Base-by-base conservation (phyloP, 2,797 vertebrate species). In the Urosaurus nigricauda region DNA sequence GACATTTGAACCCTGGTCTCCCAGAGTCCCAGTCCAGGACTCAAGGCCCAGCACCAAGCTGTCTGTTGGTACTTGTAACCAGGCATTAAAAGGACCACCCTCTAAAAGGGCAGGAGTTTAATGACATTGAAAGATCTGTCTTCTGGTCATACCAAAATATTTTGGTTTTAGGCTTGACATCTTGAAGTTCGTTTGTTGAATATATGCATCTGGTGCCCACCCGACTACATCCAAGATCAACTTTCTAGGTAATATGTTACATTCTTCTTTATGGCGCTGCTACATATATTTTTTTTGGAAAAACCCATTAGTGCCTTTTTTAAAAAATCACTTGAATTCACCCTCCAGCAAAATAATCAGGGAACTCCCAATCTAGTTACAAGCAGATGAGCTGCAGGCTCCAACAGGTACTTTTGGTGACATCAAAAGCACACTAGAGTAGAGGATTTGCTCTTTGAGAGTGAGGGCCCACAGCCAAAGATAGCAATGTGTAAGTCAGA, bases 381-480 rank as follows among this genome's bases (percentile, higher is more conserved):
- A 14, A 75, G 37, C 78, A 81, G 65, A 75, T 2, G 32, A 37
- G 12, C 2, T n/a, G 43, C 16, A 40, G 0, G 12, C 77, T 24
- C 58, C 16, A n/a, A 51, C 75, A 63, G 35, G 63, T n/a, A 58
- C 6, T 82, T 29, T 43, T 40, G 83, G 4, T 32, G 8, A 43
- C 7, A 9, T 75, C 73, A 56, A 86, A 24, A 53, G 2, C 32
- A 2, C 16, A 16, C 24, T 53, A 82, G 83, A n/a, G 40, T 24
- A 65, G 78, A 51, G 83, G 26, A 35, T 58, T 21, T 5, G 7
- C 2, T 17, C 73, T 71, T 53, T 0, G 0, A 2, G 14, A 90
- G 65, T 35, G n/a, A 75, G 19, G 0, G 0, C 35, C 8, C 24
- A 37, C 1, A 12, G n/a, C 0, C 0, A 84, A 37, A 70, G n/a